A percentile compares a stretch with the other conserved stretches of the same genome.
These are phyloP conservation scores for Sepiola atlantica DNA, from an alignment of 2,888 invertebrate species.

Conservation along the genomic window DNA sequence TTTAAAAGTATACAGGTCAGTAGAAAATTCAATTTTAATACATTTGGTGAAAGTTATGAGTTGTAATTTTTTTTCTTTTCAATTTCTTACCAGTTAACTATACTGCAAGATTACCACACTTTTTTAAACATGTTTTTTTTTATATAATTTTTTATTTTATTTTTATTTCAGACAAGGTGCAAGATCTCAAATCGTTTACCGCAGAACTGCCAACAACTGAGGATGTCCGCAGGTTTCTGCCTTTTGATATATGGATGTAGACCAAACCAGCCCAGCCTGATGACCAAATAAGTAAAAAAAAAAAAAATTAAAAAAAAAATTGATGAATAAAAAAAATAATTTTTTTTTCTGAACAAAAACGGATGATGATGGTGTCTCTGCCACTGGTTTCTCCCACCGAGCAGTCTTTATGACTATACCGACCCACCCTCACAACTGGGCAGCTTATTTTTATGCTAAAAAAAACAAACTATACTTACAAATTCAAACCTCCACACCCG, in stretches of 20 bases:
- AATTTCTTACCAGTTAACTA: too few species aligned
- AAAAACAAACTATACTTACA: neutral
- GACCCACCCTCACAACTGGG: neutral
- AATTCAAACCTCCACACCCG: neutral
- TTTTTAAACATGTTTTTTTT: neutral
- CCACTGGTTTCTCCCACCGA: neutral
- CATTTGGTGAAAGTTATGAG: too few species aligned
- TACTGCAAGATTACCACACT: neutral
- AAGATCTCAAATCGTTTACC: constrained; percentile 56
- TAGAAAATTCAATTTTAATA: too few species aligned
- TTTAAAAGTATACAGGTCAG: too few species aligned
- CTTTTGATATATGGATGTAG: neutral
- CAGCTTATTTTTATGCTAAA: neutral
- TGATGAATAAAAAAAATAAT: too few species aligned
- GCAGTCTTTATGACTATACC: neutral
- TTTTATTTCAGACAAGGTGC: constrained; percentile 52
- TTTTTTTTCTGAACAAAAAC: too few species aligned
- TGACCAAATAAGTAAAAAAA: neutral
- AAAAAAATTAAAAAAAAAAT: too few species aligned
- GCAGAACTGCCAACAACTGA: constrained; percentile 55
- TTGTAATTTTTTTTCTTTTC: too few species aligned
- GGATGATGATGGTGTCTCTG: neutral
- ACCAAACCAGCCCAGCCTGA: neutral
- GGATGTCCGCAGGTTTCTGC: neutral
- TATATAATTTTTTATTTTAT: neutral